phyloP scores from a whole-genome alignment of 2,888 invertebrate genomes.

The Adineta ricciae region DNA sequence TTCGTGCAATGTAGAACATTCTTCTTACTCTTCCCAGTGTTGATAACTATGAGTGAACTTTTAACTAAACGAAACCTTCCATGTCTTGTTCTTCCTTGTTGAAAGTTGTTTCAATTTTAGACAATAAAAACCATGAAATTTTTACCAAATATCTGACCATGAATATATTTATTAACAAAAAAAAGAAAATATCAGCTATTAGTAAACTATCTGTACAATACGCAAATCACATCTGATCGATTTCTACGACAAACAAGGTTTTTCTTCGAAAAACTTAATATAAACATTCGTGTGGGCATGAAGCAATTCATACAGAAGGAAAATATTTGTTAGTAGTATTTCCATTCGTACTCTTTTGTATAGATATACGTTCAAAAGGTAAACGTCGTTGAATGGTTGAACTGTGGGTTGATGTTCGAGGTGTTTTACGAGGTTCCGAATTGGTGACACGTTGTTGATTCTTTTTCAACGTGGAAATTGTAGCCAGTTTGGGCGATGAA shows the following conservation, averaged over 20 bases:
- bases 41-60: no score
- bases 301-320: not conserved
- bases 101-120: no score
- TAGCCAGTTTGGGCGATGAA: not conserved
- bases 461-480: not conserved
- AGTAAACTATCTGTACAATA: not conserved
- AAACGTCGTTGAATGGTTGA: slow-evolving; percentile 1
- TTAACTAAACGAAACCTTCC: no score
- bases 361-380: not conserved
- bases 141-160: not conserved
- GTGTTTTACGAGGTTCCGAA: slow-evolving; percentile 8
- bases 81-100: no score
- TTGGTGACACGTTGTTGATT: not conserved
- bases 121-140: no score
- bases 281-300: not conserved
- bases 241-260: not conserved
- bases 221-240: not conserved
- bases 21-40: no score
- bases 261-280: not conserved
- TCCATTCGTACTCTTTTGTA: not conserved
- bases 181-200: not conserved
- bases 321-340: not conserved
- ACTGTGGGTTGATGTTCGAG: not conserved
- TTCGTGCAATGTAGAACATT: no score
- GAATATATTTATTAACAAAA: not conserved